Percentiles rank a stretch among this genome's conserved stretches.
phyloP scores from a whole-genome alignment of 2,113 vertebrate genomes.

The Recurvirostra avosetta region DNA sequence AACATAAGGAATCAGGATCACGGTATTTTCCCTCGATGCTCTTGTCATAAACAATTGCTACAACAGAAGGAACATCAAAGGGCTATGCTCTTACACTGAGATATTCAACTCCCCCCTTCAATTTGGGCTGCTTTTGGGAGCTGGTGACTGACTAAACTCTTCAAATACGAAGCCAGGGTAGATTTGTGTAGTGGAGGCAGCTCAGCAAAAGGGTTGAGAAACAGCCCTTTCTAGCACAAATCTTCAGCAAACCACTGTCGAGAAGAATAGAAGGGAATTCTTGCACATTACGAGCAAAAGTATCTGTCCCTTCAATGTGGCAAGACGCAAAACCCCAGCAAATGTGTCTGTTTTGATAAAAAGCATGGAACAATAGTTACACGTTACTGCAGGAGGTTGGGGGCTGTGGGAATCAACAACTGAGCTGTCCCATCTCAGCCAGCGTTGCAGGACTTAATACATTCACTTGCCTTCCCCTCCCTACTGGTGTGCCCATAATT shows the following conservation, averaged over 20 bases:
- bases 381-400: not conserved
- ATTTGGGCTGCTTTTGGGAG: constrained; percentile 7
- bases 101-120: not conserved
- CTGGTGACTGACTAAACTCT: not conserved
- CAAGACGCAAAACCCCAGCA: not conserved
- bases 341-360: constrained; percentile 41
- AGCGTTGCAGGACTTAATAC: not conserved
- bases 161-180: not conserved
- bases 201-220: not conserved
- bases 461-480: not conserved
- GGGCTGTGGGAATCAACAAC: constrained; percentile 19
- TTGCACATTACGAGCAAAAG: not conserved
- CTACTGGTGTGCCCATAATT: not conserved
- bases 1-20: constrained; percentile 32
- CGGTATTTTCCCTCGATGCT: not conserved
- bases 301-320: not conserved
- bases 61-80: not conserved
- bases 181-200: not conserved
- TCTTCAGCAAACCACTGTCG: not conserved
- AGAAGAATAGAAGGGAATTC: not conserved
- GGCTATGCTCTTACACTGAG: not conserved
- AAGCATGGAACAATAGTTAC: not conserved
- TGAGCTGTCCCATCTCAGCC: constrained; percentile 23
- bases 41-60: constrained; percentile 34
- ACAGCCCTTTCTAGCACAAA: not conserved